These are phyloP conservation scores for Neoscelio sp. DNA, from an alignment of 2,888 invertebrate genomes.

Conservation along the genomic window DNA sequence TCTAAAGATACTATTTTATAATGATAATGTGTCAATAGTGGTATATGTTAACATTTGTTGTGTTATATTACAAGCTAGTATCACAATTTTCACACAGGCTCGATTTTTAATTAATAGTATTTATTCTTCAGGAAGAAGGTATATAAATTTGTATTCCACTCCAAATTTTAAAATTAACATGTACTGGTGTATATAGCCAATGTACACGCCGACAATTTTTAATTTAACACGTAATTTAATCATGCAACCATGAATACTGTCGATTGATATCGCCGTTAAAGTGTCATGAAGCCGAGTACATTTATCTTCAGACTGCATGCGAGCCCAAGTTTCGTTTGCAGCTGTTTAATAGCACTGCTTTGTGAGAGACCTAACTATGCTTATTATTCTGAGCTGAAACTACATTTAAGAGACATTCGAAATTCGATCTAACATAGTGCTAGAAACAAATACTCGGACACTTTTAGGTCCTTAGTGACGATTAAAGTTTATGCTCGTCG, in stretches of 20 bases:
- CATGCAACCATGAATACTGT: constrained; percentile 6
- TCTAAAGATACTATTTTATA: neutral
- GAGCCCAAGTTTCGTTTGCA: constrained; percentile 12
- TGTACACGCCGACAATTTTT: too few relatives aligned
- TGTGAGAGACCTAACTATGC: neutral
- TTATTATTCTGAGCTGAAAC: constrained; percentile 7
- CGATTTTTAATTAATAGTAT: too few relatives aligned
- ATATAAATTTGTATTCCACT: too few relatives aligned
- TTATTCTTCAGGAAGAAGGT: too few relatives aligned
- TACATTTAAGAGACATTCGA: constrained; percentile 1
- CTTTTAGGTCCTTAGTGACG: neutral
- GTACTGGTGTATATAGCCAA: too few relatives aligned
- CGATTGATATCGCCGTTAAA: constrained; percentile 41
- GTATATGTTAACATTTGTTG: neutral
- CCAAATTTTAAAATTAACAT: neutral
- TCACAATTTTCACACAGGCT: too few relatives aligned
- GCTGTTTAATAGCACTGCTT: constrained; percentile 36
- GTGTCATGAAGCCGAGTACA: constrained; percentile 14
- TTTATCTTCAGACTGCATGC: constrained; percentile 14
- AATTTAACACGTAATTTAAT: constrained; percentile 33
- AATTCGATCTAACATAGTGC: constrained; percentile 11
- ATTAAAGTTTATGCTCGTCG: constrained; percentile 16
- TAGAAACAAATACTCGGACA: neutral
- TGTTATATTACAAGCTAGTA: too few relatives aligned
- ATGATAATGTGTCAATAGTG: neutral